phyloP scores from a whole-genome alignment of 2,888 invertebrate species.

The Acheta domesticus region DNA sequence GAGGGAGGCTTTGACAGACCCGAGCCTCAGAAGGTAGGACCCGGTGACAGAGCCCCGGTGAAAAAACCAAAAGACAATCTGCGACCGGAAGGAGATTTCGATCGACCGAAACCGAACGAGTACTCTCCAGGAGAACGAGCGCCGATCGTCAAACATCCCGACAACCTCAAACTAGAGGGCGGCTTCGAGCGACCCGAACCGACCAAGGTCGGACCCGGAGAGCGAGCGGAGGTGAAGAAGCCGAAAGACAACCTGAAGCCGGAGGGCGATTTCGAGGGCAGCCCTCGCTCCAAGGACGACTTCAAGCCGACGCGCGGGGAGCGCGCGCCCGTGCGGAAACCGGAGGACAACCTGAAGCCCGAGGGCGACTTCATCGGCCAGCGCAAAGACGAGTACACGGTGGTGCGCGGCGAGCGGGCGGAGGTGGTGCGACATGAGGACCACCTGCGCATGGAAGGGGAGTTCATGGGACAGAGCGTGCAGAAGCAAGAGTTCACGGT shows the following conservation, averaged over 20 bases:
- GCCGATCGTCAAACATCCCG: conserved; percentile 55
- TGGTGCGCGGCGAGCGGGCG: conserved; percentile 45
- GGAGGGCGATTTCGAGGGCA: conserved; percentile 51
- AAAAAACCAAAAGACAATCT: conserved; percentile 46
- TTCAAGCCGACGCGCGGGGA: conserved; percentile 44
- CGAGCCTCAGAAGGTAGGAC: conserved; percentile 41
- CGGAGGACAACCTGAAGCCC: conserved; percentile 48
- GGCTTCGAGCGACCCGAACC: conserved; percentile 53
- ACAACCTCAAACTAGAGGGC: conserved; percentile 61
- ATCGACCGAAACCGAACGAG: conserved; percentile 47
- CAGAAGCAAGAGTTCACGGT: conserved; percentile 41
- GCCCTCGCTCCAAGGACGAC: conserved; percentile 43
- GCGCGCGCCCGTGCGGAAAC: conserved; percentile 40
- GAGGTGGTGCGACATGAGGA: conserved; percentile 37
- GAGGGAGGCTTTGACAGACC: conserved; percentile 54
- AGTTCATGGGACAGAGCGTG: conserved; percentile 39
- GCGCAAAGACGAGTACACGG: conserved; percentile 34
- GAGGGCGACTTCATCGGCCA: conserved; percentile 41
- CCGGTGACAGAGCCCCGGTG: conserved; percentile 50
- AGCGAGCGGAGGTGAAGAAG: conserved; percentile 41
- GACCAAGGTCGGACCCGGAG: conserved; percentile 47
- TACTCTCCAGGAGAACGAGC: conserved; percentile 40
- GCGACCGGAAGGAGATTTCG: conserved; percentile 55
- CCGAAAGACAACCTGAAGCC: conserved; percentile 54
- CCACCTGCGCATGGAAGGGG: conserved; percentile 62